Percentiles rank a stretch among this genome's conserved stretches.
These are phyloP conservation scores for Callospermophilus lateralis DNA, from an alignment of 2,113 vertebrate genomes.

Conservation along the genomic window DNA sequence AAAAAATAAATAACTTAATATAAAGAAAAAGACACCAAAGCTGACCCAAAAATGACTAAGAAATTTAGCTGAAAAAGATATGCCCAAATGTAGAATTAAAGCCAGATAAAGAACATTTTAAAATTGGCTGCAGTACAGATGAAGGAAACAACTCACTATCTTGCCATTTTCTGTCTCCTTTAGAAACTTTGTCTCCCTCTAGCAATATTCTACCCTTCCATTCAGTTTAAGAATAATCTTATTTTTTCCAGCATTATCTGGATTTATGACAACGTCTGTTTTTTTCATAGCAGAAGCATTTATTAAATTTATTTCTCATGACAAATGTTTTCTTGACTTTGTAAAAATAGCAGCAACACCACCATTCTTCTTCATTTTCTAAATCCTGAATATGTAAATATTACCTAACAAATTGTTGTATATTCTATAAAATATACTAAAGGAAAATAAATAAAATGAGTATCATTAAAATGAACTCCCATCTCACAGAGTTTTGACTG, in stretches of 20 bases:
- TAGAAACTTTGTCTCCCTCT: not conserved
- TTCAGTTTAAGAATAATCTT: slow-evolving; percentile 53
- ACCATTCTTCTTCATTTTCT: not conserved
- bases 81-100: not conserved
- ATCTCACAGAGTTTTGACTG: slow-evolving; percentile 26
- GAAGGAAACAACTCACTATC: not conserved
- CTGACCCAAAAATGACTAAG: slow-evolving; percentile 64
- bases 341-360: slow-evolving; percentile 16
- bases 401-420: not conserved
- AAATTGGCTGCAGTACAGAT: slow-evolving; percentile 11
- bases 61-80: slow-evolving; percentile 33
- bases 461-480: not conserved
- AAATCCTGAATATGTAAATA: slow-evolving; percentile 38
- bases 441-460: not conserved
- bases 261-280: slow-evolving; percentile 61
- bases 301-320: slow-evolving; percentile 53
- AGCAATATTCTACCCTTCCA: slow-evolving; percentile 52
- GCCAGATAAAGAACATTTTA: slow-evolving; percentile 44
- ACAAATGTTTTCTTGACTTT: slow-evolving; percentile 50
- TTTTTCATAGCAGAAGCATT: slow-evolving; percentile 57
- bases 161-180: slow-evolving; percentile 9
- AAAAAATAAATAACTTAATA: not conserved
- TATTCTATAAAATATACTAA: not conserved
- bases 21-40: slow-evolving; percentile 27
- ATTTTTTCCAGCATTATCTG: slow-evolving; percentile 16